Base-by-base conservation (phyloP, 2,888 invertebrate species). In the Horisme vitalbata region DNA sequence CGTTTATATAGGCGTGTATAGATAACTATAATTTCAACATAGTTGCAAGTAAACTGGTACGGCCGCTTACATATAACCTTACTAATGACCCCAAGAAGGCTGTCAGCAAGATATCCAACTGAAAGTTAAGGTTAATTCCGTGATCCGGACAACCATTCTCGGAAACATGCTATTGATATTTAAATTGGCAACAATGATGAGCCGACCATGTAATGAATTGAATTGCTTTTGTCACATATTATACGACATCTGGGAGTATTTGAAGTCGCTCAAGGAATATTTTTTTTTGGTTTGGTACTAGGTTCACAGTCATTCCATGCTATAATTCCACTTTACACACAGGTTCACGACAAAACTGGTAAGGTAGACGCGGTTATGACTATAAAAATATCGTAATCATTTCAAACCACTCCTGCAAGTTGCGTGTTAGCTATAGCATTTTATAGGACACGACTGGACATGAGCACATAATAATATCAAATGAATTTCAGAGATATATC, bases 391-490 rank as follows among this genome's bases (percentile, higher is more conserved):
- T 67, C 65, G 65, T 69, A 67, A 68, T 68, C 50, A 65, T 60
- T 58, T 46, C 61, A 50, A 65, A 69, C 71, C 73, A 72, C 76
- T 74, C 76, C 75, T 67, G 67, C 67, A 65, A 63, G 68, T 75
- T 66, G 69, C 65, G 73, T 69, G 68, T 56, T 63, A 45, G 57
- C 53, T 63, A 59, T 61, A 61, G 38, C 28, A 33, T 47, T 45
- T 31, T 23, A 11, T 27, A 44, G 4, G n/a, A 32, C 20, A 12
- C 11, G 15, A 21, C 24, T n/a, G n/a, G n/a, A n/a, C n/a, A n/a
- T 28, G 13, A 28, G n/a, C 28, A 14, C 13, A 18, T n/a, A n/a
- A n/a, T n/a, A n/a, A n/a, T n/a, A n/a, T n/a, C n/a, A n/a, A n/a
- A n/a, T n/a, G n/a, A n/a, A n/a, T n/a, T n/a, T n/a, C n/a, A n/a